Evolutionary conservation across 1,140 invertebrate species (phyloP), one percentile per base, ranked within the genome.

Genomic region (Hylaeus volcanicus): DNA sequence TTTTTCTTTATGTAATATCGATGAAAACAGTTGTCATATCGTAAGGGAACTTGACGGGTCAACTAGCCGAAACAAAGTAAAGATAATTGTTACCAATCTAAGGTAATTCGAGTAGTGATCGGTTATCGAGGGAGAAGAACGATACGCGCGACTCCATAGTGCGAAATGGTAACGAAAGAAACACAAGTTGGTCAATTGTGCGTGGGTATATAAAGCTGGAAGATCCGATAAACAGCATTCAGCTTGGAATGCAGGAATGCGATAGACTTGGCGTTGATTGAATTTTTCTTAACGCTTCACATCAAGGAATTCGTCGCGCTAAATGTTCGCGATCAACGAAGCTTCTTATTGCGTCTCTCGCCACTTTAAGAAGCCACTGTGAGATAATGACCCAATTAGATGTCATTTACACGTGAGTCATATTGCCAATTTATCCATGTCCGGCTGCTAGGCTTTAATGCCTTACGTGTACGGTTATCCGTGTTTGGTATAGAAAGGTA

Each of bases 361-460:
- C 79, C 68, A 58, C 70, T 83, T 79, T 74, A 87, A 87, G 84
- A 81, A 86, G 81, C 72, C 61, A 83, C 86, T 86, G 86, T 81
- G 81, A 89, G 81, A 89, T 91, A 89, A 91, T 90, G 85, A 88
- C 84, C 88, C 88, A 91, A 90, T 91, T 90, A 88, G 84, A 86
- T 91, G 86, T 89, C 87, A 90, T 91, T 91, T 89, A 88, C 86
- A 89, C 87, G 81, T 87, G 89, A 91, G 74, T 92, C 90, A 90
- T 85, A 84, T 88, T 65, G 78, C 78, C 86, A 86, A 91, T 89
- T 90, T 88, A 82, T 86, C 83, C 88, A 85, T 88, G 81, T 91
- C 88, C 88, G 88, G 86, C 74, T 70, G 79, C 56, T 65, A 83
- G 69, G 82, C 83, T 86, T 84, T 85, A 89, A 87, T 88, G 77